Evolutionary conservation across 2,113 vertebrate species (phyloP).

Genomic region (Cyphomyrus discorhynchus): DNA sequence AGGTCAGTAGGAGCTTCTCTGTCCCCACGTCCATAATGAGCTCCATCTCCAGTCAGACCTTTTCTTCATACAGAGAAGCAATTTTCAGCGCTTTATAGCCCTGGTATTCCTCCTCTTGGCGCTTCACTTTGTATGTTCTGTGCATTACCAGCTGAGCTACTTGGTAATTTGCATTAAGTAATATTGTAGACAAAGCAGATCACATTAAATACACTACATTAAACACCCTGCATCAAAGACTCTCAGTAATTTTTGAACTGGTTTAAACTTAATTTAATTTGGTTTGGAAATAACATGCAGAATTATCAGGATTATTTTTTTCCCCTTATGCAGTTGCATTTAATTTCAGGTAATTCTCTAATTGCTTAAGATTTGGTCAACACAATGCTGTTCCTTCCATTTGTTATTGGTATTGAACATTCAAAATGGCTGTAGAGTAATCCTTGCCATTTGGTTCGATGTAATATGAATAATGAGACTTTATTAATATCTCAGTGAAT

Average conservation of each 20-base stretch:
- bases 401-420: not conserved
- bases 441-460: not conserved
- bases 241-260: not conserved
- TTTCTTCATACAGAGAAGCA: not conserved
- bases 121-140: not conserved
- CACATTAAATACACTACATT: not conserved
- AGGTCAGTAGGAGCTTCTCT: conserved; percentile 50
- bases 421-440: not conserved
- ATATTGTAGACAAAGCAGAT: not conserved
- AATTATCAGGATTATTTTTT: not conserved
- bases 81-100: not conserved
- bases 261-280: not conserved
- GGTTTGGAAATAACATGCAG: not conserved
- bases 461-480: not conserved
- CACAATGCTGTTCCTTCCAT: not conserved
- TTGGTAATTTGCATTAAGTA: not conserved
- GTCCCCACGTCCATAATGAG: not conserved
- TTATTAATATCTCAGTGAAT: not conserved
- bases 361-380: not conserved
- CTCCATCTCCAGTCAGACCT: not conserved
- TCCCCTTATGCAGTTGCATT: not conserved
- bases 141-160: not conserved
- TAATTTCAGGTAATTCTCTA: not conserved
- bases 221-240: not conserved
- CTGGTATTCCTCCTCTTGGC: not conserved